Evolutionary conservation across 2,797 vertebrate genomes (phyloP).

Genomic region (Galago senegalensis): DNA sequence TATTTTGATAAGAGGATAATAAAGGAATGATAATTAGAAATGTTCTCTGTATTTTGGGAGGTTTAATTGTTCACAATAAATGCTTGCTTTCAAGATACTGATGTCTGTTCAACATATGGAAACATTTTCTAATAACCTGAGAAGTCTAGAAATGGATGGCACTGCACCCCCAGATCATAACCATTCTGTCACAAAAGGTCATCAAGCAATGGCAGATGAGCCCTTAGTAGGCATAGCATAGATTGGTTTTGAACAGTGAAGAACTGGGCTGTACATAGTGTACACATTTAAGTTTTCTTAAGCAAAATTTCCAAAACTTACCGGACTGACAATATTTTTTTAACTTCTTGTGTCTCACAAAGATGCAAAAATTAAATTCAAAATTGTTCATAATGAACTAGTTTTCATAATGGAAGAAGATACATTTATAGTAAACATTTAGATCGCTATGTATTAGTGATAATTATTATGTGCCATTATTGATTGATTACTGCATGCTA

Average conservation of each 20-base stretch:
- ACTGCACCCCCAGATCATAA: background rate
- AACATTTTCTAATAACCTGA: background rate
- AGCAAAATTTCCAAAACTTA: background rate
- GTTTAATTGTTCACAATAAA: background rate
- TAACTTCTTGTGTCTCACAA: background rate
- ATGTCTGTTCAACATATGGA: background rate
- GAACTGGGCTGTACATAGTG: background rate
- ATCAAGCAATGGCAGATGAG: background rate
- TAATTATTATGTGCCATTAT: background rate
- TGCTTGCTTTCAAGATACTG: background rate
- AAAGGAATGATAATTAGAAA: slow-evolving; percentile 38
- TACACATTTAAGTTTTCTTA: background rate
- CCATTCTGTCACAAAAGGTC: background rate
- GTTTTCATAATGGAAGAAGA: background rate
- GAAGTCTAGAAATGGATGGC: background rate
- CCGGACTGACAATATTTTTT: background rate
- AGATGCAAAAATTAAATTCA: background rate
- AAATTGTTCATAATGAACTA: background rate
- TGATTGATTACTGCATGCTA: background rate
- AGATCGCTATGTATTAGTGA: background rate
- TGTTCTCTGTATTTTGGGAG: background rate
- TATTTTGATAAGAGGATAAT: slow-evolving; percentile 48
- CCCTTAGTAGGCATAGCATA: background rate
- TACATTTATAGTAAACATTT: background rate
- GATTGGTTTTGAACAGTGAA: background rate